phyloP scores from a whole-genome alignment of 2,113 vertebrate species.

The Notothenia coriiceps region DNA sequence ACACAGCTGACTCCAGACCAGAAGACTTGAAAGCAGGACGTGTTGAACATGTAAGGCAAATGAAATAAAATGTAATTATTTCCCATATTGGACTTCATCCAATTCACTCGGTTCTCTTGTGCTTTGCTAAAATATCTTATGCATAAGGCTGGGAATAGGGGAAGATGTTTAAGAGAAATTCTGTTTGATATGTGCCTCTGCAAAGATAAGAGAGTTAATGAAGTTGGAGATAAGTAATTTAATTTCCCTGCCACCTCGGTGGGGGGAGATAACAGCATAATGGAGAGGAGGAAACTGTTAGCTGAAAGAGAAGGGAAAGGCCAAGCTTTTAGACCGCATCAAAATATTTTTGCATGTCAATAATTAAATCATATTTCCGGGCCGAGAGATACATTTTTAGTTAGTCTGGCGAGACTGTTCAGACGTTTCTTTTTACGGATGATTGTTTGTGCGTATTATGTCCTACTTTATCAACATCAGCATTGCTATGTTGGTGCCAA shows the following conservation, averaged over 20 bases:
- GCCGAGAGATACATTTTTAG: slow-evolving; percentile 11
- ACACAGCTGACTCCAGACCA: slow-evolving; percentile 7
- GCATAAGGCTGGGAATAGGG: slow-evolving; percentile 33
- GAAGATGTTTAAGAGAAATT: slow-evolving; percentile 64
- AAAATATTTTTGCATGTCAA: slow-evolving; percentile 45
- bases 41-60: slow-evolving; percentile 33
- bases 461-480: slow-evolving; percentile 22
- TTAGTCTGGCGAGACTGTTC: not conserved
- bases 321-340: slow-evolving; percentile 34
- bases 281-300: slow-evolving; percentile 47
- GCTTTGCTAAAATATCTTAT: slow-evolving; percentile 38
- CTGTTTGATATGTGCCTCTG: slow-evolving; percentile 70
- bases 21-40: slow-evolving; percentile 28
- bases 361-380: slow-evolving; percentile 50
- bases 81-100: slow-evolving; percentile 27
- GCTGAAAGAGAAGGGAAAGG: slow-evolving; percentile 49
- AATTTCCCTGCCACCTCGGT: slow-evolving; percentile 72
- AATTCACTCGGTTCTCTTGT: slow-evolving; percentile 17
- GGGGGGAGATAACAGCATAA: slow-evolving; percentile 66
- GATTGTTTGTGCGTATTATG: slow-evolving; percentile 11
- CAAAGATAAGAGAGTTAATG: slow-evolving; percentile 77
- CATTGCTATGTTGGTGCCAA: not conserved
- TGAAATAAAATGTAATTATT: slow-evolving; percentile 46
- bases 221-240: slow-evolving; percentile 79
- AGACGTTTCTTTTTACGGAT: not conserved